Evolutionary conservation across 1,140 invertebrate species (phyloP).

Genomic region (Caenorhabditis brenneri): DNA sequence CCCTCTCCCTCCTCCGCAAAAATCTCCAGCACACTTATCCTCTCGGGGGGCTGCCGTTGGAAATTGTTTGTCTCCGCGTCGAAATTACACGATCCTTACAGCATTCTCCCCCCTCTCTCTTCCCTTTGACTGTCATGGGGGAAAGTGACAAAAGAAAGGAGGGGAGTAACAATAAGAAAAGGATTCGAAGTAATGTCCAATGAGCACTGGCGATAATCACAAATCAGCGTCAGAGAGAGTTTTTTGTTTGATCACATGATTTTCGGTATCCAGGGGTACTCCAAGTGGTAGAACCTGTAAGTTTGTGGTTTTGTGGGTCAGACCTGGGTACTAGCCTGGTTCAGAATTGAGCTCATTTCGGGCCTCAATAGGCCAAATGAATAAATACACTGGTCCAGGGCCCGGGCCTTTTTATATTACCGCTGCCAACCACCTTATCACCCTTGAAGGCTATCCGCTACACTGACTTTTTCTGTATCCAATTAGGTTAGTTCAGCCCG

Average conservation of each 20-base stretch:
- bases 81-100: conserved; percentile 39
- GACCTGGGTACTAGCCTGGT: too few species aligned
- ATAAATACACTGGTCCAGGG: too few species aligned
- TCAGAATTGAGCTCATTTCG: too few species aligned
- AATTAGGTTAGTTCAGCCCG: too few species aligned
- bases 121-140: background rate
- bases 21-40: conserved; percentile 41
- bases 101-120: background rate
- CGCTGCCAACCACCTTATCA: too few species aligned
- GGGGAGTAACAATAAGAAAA: background rate
- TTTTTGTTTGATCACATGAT: conserved; percentile 27
- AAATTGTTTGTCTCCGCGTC: conserved; percentile 33
- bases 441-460: too few species aligned
- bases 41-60: background rate
- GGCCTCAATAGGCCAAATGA: too few species aligned
- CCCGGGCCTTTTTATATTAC: too few species aligned
- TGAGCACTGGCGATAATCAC: background rate
- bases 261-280: too few species aligned
- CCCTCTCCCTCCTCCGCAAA: conserved; percentile 17
- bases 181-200: background rate
- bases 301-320: too few species aligned
- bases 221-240: background rate
- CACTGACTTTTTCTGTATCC: too few species aligned
- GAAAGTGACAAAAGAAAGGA: background rate
- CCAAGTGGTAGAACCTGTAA: too few species aligned